Base-by-base conservation (phyloP, 2,888 invertebrate genomes). In the Thecophora atra region DNA sequence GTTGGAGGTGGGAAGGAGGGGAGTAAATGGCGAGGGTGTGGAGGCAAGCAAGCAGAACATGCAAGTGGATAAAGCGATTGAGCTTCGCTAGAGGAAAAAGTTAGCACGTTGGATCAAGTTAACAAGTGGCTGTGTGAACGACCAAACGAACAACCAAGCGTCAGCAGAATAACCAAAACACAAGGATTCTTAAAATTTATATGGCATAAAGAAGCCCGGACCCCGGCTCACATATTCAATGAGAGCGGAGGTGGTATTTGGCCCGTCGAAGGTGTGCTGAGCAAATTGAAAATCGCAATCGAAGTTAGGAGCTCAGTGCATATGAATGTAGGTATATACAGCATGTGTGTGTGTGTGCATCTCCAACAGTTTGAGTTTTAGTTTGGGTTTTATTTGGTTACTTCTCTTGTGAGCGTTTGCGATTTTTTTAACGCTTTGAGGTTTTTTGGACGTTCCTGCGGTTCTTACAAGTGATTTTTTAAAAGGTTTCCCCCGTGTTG, bases 81-180 rank as follows among this genome's bases (percentile, higher is more conserved):
- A 44, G n/a, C 8, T 47, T 63, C 51, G 71, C 51, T 52, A 56
- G 37, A 37, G 26, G 52, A 17, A 13, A 2, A 66, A 47, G 30
- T 30, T 64, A 76, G 73, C 75, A 79, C 77, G 78, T 78, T 80
- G 80, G 81, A 81, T 79, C 37, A 37, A 78, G 80, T 78, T 81
- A 81, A 81, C 82, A 82, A 81, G 80, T 80, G 79, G 77, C 77
- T 76, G 72, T 72, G 74, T 77, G 28, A 68, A 15, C 52, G 13
- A 63, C 21, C 52, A 69, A 72, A 54, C 37, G 42, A 63, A 64
- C 72, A 58, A 66, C 74, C 15, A 8, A 30, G 30, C 21, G 26
- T 28, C n/a, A 28, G 30, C 24, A 24, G 15, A 13, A 47, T n/a
- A 37, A 62, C 37, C 4, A 2, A 19, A 19, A 30, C n/a, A 17